Evolutionary conservation across 2,797 vertebrate genomes (phyloP).

Genomic region (Peromyscus aztecus): DNA sequence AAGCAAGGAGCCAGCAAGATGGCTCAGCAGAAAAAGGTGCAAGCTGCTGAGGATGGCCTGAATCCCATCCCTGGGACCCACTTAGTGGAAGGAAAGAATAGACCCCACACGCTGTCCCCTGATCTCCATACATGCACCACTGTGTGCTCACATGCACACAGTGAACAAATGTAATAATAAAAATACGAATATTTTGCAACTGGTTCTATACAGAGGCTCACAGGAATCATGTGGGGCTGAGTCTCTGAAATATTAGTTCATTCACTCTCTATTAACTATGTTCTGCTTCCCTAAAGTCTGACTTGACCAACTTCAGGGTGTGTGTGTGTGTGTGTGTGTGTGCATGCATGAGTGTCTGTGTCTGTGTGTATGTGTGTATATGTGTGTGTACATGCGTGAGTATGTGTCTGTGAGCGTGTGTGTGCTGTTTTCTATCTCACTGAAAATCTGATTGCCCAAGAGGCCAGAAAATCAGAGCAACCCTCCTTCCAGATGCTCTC

Average conservation of each 20-base stretch:
- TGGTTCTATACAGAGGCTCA: neutral
- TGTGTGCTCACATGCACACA: neutral
- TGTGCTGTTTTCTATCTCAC: neutral
- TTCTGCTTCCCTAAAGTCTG: neutral
- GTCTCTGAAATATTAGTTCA: neutral
- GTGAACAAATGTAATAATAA: neutral
- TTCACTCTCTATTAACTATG: neutral
- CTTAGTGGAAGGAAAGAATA: neutral
- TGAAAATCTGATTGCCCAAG: constrained; percentile 16
- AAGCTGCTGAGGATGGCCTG: neutral
- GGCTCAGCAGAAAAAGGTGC: neutral
- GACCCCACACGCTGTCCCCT: neutral
- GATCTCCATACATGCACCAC: neutral
- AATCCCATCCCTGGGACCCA: neutral
- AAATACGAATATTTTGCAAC: neutral
- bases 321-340: neutral
- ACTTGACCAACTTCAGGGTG: neutral
- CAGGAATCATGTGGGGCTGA: neutral
- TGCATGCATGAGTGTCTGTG: neutral
- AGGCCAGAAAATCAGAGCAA: neutral
- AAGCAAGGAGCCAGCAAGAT: neutral
- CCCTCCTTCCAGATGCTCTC: neutral
- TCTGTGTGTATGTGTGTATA: too few relatives aligned
- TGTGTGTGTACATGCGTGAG: neutral
- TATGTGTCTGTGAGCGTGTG: neutral